Evolutionary conservation across 1,140 invertebrate species (phyloP).

Genomic region (Drosophila parvula): DNA sequence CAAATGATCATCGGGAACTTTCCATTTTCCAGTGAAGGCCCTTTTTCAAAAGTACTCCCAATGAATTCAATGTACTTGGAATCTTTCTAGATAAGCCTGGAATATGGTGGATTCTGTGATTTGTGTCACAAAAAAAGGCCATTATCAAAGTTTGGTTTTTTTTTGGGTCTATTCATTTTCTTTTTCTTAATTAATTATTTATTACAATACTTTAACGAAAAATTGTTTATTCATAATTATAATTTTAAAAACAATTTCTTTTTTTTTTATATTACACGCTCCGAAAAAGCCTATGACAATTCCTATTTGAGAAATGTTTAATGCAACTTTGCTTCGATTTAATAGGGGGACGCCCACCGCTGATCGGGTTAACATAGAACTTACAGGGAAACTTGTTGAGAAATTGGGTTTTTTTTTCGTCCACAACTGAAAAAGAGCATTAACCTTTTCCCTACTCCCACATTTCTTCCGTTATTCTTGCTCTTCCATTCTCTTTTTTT

Average conservation of each 20-base stretch:
- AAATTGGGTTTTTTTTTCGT: neutral
- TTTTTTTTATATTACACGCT: neutral
- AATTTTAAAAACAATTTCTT: neutral
- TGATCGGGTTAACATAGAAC: neutral
- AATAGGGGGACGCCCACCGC: neutral
- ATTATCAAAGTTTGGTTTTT: no score
- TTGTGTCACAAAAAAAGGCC: no score
- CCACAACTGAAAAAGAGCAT: slow-evolving; percentile 22
- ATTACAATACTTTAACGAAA: neutral
- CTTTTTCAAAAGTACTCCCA: neutral
- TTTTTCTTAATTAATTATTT: neutral
- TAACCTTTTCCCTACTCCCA: slow-evolving; percentile 50
- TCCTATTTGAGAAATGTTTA: neutral
- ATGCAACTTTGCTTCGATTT: neutral
- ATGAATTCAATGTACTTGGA: neutral
- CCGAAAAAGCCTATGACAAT: neutral
- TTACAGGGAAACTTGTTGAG: slow-evolving; percentile 2
- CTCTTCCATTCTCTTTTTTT: slow-evolving; percentile 28
- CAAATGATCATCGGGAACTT: neutral
- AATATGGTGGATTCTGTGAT: no score
- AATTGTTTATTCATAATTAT: no score
- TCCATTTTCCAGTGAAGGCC: no score
- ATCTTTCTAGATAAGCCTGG: neutral
- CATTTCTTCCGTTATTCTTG: slow-evolving; percentile 24
- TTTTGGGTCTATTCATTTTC: no score